Percentiles rank a stretch among this genome's conserved stretches.
These are phyloP conservation scores for Nasonia longicornis DNA, from an alignment of 1,140 invertebrate genomes.

Conservation along the genomic window DNA sequence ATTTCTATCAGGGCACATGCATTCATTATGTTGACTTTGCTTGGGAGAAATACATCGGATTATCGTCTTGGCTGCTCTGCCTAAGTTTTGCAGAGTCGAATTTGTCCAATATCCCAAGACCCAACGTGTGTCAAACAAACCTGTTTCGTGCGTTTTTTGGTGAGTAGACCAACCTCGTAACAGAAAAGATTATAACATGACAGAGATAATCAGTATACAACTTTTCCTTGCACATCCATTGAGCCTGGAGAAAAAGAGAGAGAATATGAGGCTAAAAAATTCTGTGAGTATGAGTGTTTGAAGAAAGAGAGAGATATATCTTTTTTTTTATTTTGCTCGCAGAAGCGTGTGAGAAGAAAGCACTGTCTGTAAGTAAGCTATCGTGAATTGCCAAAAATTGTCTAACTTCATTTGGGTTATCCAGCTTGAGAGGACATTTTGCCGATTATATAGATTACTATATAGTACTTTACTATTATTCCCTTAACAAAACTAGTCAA, in stretches of 20 bases:
- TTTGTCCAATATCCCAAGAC: slow-evolving; percentile 45
- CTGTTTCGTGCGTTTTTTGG: slow-evolving; percentile 54
- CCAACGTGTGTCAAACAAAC: slow-evolving; percentile 42
- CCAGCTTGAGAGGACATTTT: slow-evolving; percentile 11
- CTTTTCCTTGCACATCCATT: slow-evolving; percentile 42
- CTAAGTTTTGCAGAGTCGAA: slow-evolving; percentile 39
- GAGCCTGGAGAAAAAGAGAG: slow-evolving; percentile 52
- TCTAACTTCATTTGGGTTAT: slow-evolving; percentile 30
- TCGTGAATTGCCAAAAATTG: slow-evolving; percentile 63
- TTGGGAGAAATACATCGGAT: slow-evolving; percentile 45
- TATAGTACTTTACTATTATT: too few relatives aligned
- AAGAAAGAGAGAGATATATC: slow-evolving; percentile 42
- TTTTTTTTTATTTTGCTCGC: slow-evolving; percentile 53
- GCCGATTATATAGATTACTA: too few relatives aligned
- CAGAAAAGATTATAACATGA: slow-evolving; percentile 37
- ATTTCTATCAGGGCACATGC: slow-evolving; percentile 38
- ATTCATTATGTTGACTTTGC: slow-evolving; percentile 46
- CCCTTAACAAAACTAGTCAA: too few relatives aligned
- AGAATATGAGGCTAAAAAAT: slow-evolving; percentile 51
- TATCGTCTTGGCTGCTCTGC: slow-evolving; percentile 43
- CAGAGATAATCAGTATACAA: slow-evolving; percentile 41
- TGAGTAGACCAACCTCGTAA: slow-evolving; percentile 59
- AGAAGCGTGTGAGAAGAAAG: slow-evolving; percentile 58
- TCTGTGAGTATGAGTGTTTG: slow-evolving; percentile 65
- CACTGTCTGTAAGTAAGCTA: slow-evolving; percentile 64